Base-by-base conservation (phyloP, 2,888 invertebrate species). In the Anoncus sp. region DNA sequence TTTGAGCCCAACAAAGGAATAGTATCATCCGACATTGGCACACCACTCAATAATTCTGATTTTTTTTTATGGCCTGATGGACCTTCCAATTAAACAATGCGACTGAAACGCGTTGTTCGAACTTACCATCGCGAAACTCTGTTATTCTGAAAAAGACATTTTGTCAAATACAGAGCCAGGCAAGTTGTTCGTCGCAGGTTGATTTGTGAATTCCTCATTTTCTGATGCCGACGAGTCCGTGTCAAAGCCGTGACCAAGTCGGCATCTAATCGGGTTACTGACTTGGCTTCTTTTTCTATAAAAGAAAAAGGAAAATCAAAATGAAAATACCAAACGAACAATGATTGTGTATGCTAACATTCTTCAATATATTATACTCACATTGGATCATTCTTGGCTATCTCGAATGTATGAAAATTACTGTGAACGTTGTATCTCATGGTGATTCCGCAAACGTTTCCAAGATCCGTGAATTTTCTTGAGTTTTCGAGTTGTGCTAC, bases 201-300 rank as follows among this genome's bases (percentile, higher is more conserved):
- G 35, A 49, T 76, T 57, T 31, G 24, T 4, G 10, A 14, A 70
- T 45, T 53, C 59, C 43, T 85, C 84, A 27, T 35, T 63, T 6
- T 81, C 77, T 20, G 80, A 81, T 0, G 81, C 83, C 4, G 85
- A 85, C 12, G 84, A 81, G 40, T 87, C 87, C 24, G 85, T 82
- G 70, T 85, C 83, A 62, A 85, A 86, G 24, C 79, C 86, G 55
- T 82, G 83, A 24, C 86, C 85, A n/a, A 86, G 27, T 57, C 83
- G 77, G 3, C 81, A 65, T 69, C 84, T 77, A 14, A 82, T 62
- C 70, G 53, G 75, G 27, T 77, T 76, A 22, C 57, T 60, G 10
- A 3, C 9, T 9, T 20, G 65, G 5, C 66, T 57, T 47, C 73
- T 65, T 79, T 70, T 22, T 69, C 77, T 79, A 69, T 73, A 63